Percentiles rank a stretch among this genome's conserved stretches.
phyloP scores from a whole-genome alignment of 2,113 vertebrate species.

The Antechinus flavipes region DNA sequence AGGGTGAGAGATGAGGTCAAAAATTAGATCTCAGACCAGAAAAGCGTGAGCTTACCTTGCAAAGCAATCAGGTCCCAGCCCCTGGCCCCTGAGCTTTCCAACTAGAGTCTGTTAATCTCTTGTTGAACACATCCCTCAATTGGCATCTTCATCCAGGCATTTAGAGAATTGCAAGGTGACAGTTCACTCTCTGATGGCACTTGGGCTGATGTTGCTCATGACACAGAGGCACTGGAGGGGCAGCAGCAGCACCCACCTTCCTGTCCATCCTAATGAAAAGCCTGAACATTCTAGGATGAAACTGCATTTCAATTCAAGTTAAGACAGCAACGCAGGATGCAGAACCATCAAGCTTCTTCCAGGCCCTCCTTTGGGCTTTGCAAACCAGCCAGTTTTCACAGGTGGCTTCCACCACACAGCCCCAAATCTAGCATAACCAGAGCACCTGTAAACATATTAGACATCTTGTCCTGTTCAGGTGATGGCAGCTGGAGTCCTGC shows the following conservation, averaged over 20 bases:
- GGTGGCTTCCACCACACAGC: accelerated
- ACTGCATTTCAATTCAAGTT: background rate
- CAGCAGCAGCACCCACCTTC: background rate
- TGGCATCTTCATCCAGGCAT: slow-evolving; percentile 8
- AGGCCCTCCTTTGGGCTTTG: background rate
- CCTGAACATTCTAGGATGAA: background rate
- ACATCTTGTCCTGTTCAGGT: background rate
- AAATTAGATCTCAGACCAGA: slow-evolving; percentile 42
- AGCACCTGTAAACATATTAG: background rate
- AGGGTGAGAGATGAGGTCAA: slow-evolving; percentile 51
- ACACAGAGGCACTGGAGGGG: background rate
- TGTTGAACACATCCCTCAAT: slow-evolving; percentile 23
- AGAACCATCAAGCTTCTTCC: background rate
- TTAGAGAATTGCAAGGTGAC: background rate
- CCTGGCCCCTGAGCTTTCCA: slow-evolving; percentile 17
- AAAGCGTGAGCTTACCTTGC: slow-evolving; percentile 47
- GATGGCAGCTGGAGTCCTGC: background rate
- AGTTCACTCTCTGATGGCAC: background rate
- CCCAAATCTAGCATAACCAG: background rate
- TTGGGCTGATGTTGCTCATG: background rate
- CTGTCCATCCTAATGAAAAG: background rate
- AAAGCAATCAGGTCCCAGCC: slow-evolving; percentile 53
- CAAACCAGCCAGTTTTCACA: background rate
- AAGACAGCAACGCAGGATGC: background rate
- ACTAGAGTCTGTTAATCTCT: slow-evolving; percentile 32